Percentiles rank a stretch among this genome's conserved stretches.
Evolutionary conservation across 2,888 invertebrate genomes (phyloP).

Genomic region (Schrankia costaestrigalis): DNA sequence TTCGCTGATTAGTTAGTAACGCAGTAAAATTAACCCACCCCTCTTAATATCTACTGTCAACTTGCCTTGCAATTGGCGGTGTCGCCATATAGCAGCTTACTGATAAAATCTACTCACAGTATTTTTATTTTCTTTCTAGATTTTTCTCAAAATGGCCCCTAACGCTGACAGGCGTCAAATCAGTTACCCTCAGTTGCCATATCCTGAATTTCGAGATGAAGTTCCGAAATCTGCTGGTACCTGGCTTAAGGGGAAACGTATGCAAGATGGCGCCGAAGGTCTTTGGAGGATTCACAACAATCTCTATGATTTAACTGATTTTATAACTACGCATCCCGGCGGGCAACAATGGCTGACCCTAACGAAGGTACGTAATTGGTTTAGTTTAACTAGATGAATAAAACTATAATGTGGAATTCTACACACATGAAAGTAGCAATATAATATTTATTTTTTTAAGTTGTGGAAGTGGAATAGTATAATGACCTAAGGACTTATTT

Average conservation of each 20-base stretch:
- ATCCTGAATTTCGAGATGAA: constrained; percentile 68
- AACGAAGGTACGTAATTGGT: constrained; percentile 78
- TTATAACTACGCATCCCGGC: constrained; percentile 91
- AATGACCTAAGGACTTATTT: too few relatives aligned
- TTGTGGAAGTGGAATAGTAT: too few relatives aligned
- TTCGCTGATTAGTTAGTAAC: too few relatives aligned
- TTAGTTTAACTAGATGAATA: neutral
- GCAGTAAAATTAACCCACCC: too few relatives aligned
- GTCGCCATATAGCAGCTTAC: too few relatives aligned
- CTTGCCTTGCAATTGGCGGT: too few relatives aligned
- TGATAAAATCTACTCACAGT: too few relatives aligned
- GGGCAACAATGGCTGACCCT: constrained; percentile 87
- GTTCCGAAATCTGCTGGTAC: constrained; percentile 60
- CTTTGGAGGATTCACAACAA: constrained; percentile 89
- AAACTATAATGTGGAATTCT: too few relatives aligned
- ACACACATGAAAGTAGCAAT: too few relatives aligned
- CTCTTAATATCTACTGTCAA: too few relatives aligned
- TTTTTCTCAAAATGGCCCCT: constrained; percentile 51
- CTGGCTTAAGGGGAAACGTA: constrained; percentile 84
- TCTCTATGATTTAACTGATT: constrained; percentile 92
- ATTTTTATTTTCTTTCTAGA: too few relatives aligned
- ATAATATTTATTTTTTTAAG: too few relatives aligned
- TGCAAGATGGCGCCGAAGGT: constrained; percentile 87
- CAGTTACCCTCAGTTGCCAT: constrained; percentile 75
- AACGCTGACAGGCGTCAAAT: constrained; percentile 49